A percentile compares a stretch with the other conserved stretches of the same genome.
These are phyloP conservation scores for Xyliphius kryptos DNA, from an alignment of 2,113 vertebrate genomes.

Conservation along the genomic window DNA sequence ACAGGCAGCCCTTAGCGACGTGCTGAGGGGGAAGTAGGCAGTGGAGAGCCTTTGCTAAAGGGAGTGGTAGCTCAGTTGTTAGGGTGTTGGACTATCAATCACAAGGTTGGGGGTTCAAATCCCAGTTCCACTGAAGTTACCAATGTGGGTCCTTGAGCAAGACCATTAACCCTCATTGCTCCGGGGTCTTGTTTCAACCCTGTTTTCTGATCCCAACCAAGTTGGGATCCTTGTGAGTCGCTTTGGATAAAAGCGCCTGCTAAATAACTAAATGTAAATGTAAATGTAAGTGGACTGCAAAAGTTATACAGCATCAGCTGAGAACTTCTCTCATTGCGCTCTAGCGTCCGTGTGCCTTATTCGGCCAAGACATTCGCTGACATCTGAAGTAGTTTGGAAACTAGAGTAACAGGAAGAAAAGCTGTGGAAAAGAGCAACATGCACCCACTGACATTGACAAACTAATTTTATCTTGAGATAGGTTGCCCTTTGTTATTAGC, in stretches of 20 bases:
- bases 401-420: constrained; percentile 18
- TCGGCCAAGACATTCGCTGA: constrained; percentile 10
- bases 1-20: constrained; percentile 20
- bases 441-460: neutral
- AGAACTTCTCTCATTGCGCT: constrained; percentile 30
- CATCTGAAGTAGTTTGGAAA: constrained; percentile 16
- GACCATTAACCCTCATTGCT: too few relatives aligned
- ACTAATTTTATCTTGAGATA: neutral
- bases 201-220: too few relatives aligned
- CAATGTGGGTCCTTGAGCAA: too few relatives aligned
- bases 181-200: too few relatives aligned
- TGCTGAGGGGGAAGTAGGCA: constrained; percentile 22
- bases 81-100: too few relatives aligned
- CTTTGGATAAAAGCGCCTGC: too few relatives aligned
- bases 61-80: too few relatives aligned
- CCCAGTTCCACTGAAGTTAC: too few relatives aligned
- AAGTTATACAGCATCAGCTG: constrained; percentile 29
- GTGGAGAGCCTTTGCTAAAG: constrained; percentile 32
- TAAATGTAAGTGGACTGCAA: constrained; percentile 33
- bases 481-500: neutral
- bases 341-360: neutral
- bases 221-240: too few relatives aligned
- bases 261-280: too few relatives aligned
- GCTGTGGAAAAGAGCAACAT: constrained; percentile 4
- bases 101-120: too few relatives aligned